Base-by-base conservation (phyloP, 2,113 vertebrate species). In the Antigone vipio region DNA sequence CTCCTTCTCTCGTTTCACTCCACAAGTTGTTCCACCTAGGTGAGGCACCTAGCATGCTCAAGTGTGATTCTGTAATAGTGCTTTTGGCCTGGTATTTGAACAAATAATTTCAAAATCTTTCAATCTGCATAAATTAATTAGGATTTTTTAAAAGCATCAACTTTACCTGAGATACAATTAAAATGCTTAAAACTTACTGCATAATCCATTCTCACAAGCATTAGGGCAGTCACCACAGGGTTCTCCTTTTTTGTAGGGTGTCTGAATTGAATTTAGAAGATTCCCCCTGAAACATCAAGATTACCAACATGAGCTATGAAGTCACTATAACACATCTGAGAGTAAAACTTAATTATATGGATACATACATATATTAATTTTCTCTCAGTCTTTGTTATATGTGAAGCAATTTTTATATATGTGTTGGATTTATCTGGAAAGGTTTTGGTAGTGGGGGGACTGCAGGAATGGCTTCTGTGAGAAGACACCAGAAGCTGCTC, bases 251-350 rank as follows among this genome's bases (percentile, higher is more conserved):
- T 95, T 84, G 69, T 98, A 98, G 58, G 98, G 98, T 12, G 58
- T 97, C 5, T 4, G 49, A 62, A 97, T 88, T n/a, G 24, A 91
- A 38, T 1, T 0, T 1, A 94, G 5, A 64, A 94, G 5, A 64
- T 98, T 98, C 21, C 98, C 98, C 19, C 98, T 98, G 95, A 73
- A 98, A 98, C 60, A 88, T 62, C 47, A 96, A 96, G 24, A 29
- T 77, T 38, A n/a, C 15, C n/a, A 83, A 44, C 17, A 68, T 74
- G 38, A 93, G 32, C 12, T 59, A 3, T 53, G 58, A 94, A 56
- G 27, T 69, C 59, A 72, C 21, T 32, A 7, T 30, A 77, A 15
- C 11, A 8, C 44, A 42, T 67, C 8, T 63, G 26, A 75, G 47
- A 58, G 63, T 9, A 86, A 81, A 66, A 29, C 3, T 32, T 32